Evolutionary conservation across 2,797 vertebrate species (phyloP).

Genomic region (Sternarchorhynchus goeldii): DNA sequence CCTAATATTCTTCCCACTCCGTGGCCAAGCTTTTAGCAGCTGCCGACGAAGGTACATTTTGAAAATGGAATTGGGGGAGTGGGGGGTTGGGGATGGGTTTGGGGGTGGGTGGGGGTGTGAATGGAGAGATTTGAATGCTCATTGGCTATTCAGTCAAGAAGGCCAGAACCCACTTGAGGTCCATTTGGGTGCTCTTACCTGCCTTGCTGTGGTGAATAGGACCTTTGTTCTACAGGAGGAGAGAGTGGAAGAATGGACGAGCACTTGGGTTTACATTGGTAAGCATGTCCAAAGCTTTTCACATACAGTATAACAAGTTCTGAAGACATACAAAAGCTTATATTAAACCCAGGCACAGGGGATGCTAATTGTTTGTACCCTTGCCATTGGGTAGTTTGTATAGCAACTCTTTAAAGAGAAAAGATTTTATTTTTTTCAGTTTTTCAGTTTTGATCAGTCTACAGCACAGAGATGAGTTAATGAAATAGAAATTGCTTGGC

Average conservation of each 20-base stretch:
- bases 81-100: constrained; percentile 6
- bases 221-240: constrained; percentile 59
- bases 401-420: not conserved
- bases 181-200: constrained; percentile 64
- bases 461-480: not conserved
- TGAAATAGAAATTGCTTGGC: too few relatives aligned
- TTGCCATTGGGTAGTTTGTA: constrained; percentile 10
- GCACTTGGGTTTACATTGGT: constrained; percentile 39
- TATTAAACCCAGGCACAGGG: constrained; percentile 24
- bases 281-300: constrained; percentile 35
- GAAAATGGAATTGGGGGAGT: constrained; percentile 53
- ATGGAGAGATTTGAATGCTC: constrained; percentile 59
- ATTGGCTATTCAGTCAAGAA: constrained; percentile 62
- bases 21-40: constrained; percentile 64
- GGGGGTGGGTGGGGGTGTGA: constrained; percentile 42
- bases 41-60: constrained; percentile 59
- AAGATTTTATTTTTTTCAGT: too few relatives aligned
- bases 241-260: constrained; percentile 39
- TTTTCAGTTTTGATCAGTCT: not conserved
- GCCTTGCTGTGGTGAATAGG: constrained; percentile 56
- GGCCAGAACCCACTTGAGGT: constrained; percentile 65
- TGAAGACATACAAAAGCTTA: constrained; percentile 21
- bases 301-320: constrained; percentile 35
- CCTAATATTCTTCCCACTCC: constrained; percentile 55
- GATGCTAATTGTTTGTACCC: constrained; percentile 33